These are phyloP conservation scores for Pseudomyrmex dendroicus DNA, from an alignment of 1,140 invertebrate genomes.

Conservation along the genomic window DNA sequence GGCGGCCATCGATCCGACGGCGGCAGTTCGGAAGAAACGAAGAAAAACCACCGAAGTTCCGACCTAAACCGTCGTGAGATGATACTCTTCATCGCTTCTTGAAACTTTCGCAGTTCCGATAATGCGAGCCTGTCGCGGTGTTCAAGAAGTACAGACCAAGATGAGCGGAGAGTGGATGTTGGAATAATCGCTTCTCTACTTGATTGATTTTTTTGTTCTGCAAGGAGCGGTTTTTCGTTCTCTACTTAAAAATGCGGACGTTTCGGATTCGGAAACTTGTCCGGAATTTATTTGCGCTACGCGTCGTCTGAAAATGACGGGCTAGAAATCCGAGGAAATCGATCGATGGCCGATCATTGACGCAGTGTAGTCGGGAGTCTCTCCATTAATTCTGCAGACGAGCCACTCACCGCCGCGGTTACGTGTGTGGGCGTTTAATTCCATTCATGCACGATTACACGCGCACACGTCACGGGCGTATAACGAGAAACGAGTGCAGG, in stretches of 20 bases:
- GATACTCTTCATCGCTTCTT: background rate
- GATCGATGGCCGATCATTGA: constrained; percentile 49
- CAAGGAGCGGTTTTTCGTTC: no score
- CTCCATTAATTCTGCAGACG: constrained; percentile 48
- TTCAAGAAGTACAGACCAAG: background rate
- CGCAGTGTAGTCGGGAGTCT: background rate
- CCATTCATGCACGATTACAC: constrained; percentile 18
- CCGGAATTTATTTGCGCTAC: background rate
- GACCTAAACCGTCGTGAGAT: background rate
- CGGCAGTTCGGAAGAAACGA: constrained; percentile 11
- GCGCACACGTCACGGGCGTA: background rate
- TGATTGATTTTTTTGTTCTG: no score
- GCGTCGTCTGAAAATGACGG: background rate
- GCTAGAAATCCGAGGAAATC: background rate
- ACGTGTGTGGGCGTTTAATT: constrained; percentile 13
- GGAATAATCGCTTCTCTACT: background rate
- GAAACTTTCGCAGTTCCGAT: constrained; percentile 1
- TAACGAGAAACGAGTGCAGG: constrained; percentile 7
- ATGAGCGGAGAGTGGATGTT: background rate
- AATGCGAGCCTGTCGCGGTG: background rate
- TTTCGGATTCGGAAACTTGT: background rate
- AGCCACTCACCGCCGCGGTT: background rate
- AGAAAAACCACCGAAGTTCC: background rate
- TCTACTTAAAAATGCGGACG: no score
- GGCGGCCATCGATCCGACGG: constrained; percentile 17